Evolutionary conservation across 2,888 invertebrate species (phyloP).

Genomic region (Eucera pruinosa): DNA sequence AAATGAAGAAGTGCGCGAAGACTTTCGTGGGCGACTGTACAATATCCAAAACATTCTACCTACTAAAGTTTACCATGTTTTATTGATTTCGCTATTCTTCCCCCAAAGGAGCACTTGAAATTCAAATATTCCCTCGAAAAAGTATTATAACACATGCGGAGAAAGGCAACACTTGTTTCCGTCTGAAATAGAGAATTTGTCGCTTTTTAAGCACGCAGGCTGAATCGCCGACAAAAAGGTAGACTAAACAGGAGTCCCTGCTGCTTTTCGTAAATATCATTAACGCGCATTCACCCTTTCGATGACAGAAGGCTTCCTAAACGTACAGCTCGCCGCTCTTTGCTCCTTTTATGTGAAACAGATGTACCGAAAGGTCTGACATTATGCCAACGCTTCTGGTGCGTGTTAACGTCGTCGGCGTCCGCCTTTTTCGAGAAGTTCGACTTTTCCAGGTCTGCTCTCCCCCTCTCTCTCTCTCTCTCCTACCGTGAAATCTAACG

Average conservation of each 20-base stretch:
- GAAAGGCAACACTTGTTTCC: conserved; percentile 23
- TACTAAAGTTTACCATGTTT: no score
- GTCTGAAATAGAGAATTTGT: conserved; percentile 1
- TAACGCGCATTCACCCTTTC: conserved; percentile 61
- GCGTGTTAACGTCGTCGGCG: conserved; percentile 69
- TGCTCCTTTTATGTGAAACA: conserved; percentile 76
- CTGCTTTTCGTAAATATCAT: conserved; percentile 58
- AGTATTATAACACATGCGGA: no score
- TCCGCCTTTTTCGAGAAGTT: conserved; percentile 62
- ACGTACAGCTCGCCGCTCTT: conserved; percentile 39
- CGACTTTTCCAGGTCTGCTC: conserved; percentile 34
- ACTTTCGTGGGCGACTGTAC: no score
- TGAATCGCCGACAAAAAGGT: conserved; percentile 33
- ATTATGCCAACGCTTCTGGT: conserved; percentile 66
- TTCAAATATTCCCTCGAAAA: no score
- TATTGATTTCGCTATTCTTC: no score
- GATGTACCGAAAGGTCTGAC: conserved; percentile 67
- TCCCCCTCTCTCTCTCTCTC: no score
- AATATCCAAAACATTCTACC: no score
- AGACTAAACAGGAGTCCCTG: conserved; percentile 63
- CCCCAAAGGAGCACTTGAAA: no score
- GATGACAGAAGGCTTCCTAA: conserved; percentile 64
- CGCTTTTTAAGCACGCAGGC: neutral
- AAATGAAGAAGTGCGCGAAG: no score
- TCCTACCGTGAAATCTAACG: conserved; percentile 58